Evolutionary conservation across 1,140 invertebrate genomes (phyloP), one percentile per base, ranked within the genome.

Genomic region (Rhopalosiphum padi): DNA sequence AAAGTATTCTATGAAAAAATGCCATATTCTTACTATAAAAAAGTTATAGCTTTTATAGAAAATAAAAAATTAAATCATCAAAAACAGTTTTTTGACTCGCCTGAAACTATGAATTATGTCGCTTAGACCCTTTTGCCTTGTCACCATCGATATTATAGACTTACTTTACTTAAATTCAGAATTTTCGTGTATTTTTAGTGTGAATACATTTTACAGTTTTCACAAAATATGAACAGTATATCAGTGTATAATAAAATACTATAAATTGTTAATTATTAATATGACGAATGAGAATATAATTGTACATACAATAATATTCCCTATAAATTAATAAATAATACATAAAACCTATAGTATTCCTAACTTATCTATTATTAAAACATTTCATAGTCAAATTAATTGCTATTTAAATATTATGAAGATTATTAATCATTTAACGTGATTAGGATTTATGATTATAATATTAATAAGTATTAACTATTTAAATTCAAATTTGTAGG

Each of bases 361-460:
- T 60, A 68, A 30, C 9, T 60, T 30, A 68, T n/a, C 30, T 68
- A 68, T 68, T 30, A 15, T n/a, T 30, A 60, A 30, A 60, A 60
- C 8, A 60, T 60, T n/a, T 68, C 30, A 68, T 68, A 30, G 60
- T 68, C 60, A 68, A 68, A 68, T 68, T 30, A 68, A 68, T 68
- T 68, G 30, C 60, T 68, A 68, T 68, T 68, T 68, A 68, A 68
- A 68, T 68, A 68, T 68, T 68, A 68, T 60, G 55, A 60, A 60
- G 11, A 60, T 60, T 60, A 60, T 30, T 60, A 30, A 60, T 11
- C 25, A 60, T 60, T 11, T 11, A 60, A 60, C 9, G 25, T 60
- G 55, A 30, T 60, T 60, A 60, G 55, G 8, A 30, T 60, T 30
- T 60, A 60, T 60, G 55, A 15, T 60, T 60, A 60, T 60, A 60